phyloP scores from a whole-genome alignment of 2,888 invertebrate genomes.

The Nephrocerus scutellatus region DNA sequence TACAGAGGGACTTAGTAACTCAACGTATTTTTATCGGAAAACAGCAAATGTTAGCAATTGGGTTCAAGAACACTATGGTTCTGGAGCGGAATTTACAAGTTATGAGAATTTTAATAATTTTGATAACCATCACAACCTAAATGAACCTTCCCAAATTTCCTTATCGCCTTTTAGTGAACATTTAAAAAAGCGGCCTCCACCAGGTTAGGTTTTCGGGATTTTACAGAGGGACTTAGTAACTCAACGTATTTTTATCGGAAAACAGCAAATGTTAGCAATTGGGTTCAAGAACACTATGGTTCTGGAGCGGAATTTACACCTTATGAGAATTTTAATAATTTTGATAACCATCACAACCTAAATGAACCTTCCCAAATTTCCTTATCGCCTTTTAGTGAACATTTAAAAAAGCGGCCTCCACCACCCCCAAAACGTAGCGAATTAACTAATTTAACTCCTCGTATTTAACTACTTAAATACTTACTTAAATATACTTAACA shows the following conservation, averaged over 20 bases:
- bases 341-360: too few relatives aligned
- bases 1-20: slow-evolving; percentile 50
- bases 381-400: too few relatives aligned
- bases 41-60: slow-evolving; percentile 78
- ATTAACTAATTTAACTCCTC: slow-evolving; percentile 67
- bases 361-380: too few relatives aligned
- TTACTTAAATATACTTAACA: too few relatives aligned
- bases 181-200: too few relatives aligned
- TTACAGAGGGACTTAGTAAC: too few relatives aligned
- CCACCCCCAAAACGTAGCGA: slow-evolving; percentile 86
- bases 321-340: slow-evolving; percentile 67
- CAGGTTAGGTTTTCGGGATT: too few relatives aligned
- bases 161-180: too few relatives aligned
- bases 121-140: too few relatives aligned
- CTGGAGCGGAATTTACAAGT: slow-evolving; percentile 40
- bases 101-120: slow-evolving; percentile 67
- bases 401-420: slow-evolving; percentile 67
- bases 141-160: too few relatives aligned
- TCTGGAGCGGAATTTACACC: slow-evolving; percentile 41
- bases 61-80: slow-evolving; percentile 82
- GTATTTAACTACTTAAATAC: too few relatives aligned
- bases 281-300: slow-evolving; percentile 85
- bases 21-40: slow-evolving; percentile 46
- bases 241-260: slow-evolving; percentile 46
- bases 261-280: slow-evolving; percentile 74